Conservation (phyloP, 1,140 invertebrate species). For the Sarcophaga peregrina region DNA sequence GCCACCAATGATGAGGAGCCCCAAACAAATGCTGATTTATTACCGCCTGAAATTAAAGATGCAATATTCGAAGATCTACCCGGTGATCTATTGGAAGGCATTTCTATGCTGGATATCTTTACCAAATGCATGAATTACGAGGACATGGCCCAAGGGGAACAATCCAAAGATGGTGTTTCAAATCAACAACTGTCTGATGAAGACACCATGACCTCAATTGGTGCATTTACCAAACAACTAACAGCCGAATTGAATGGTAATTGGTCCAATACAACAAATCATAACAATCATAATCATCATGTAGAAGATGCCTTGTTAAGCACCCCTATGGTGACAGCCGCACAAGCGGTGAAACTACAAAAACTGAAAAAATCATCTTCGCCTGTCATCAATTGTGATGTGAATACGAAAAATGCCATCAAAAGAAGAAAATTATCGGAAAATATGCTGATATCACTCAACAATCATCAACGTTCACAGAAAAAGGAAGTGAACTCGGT, state of each 20-base stretch:
- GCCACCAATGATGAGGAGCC: conserved; percentile 72
- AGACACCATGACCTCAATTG: conserved; percentile 62
- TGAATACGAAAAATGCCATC: conserved; percentile 62
- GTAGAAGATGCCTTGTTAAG: conserved; percentile 73
- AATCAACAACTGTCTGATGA: conserved; percentile 64
- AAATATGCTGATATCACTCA: conserved; percentile 68
- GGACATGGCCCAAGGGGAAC: conserved; percentile 68
- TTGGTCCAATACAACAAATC: conserved; percentile 66
- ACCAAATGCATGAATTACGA: conserved; percentile 75
- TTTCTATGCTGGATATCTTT: conserved; percentile 83
- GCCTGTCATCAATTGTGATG: conserved; percentile 26
- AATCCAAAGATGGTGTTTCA: conserved; percentile 59
- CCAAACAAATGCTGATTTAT: conserved; percentile 79
- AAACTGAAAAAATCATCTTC: conserved; percentile 65
- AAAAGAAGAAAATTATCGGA: conserved; percentile 56
- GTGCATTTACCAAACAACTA: conserved; percentile 52
- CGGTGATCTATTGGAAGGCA: conserved; percentile 81
- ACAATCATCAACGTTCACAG: conserved; percentile 56
- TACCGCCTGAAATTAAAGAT: conserved; percentile 84
- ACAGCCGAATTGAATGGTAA: conserved; percentile 51
- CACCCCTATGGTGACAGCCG: conserved; percentile 66
- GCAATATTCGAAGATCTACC: conserved; percentile 85
- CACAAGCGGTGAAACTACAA: conserved; percentile 73
- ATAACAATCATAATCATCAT: conserved; percentile 65
- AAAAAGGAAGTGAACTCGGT: conserved; percentile 46